Conservation (phyloP, 2,888 invertebrate genomes). For the Cecidostiba fungosa region DNA sequence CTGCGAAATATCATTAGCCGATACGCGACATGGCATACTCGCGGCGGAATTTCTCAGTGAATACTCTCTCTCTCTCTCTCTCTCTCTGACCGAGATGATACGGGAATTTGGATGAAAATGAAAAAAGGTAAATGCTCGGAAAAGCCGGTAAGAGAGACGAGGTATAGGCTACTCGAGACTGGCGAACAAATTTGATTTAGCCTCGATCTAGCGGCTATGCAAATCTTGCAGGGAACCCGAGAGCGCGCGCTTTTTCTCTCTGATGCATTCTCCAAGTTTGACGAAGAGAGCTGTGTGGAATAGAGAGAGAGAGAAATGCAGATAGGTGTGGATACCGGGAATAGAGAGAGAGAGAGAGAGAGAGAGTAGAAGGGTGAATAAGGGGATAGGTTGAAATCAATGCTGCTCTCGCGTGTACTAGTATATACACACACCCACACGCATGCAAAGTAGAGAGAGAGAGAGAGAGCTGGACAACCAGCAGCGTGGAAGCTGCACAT, state of each 20-base stretch:
- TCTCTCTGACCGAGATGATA: background rate
- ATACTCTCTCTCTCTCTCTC: constrained; percentile 59
- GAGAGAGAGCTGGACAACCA: constrained; percentile 31
- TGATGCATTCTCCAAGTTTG: background rate
- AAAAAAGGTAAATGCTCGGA: background rate
- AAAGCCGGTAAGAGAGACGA: background rate
- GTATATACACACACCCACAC: constrained; percentile 49
- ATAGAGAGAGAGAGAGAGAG: background rate
- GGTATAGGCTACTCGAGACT: constrained; percentile 49
- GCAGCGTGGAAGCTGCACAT: constrained; percentile 48
- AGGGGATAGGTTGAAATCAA: constrained; percentile 43
- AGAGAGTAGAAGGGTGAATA: background rate
- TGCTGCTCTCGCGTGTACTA: constrained; percentile 55
- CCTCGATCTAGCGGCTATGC: constrained; percentile 54
- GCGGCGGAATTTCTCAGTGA: constrained; percentile 51
- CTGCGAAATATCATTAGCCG: constrained; percentile 78
- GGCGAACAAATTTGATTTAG: constrained; percentile 59
- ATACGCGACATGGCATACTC: constrained; percentile 44
- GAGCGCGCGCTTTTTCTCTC: constrained; percentile 30
- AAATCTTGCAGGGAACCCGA: constrained; percentile 43
- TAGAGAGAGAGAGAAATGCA: background rate
- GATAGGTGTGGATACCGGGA: background rate
- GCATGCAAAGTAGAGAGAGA: constrained; percentile 57
- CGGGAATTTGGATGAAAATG: background rate
- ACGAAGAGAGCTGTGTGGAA: background rate